Percentiles rank a stretch among this genome's conserved stretches.
Evolutionary conservation across 2,113 vertebrate species (phyloP).

Genomic region (Proteles cristata): DNA sequence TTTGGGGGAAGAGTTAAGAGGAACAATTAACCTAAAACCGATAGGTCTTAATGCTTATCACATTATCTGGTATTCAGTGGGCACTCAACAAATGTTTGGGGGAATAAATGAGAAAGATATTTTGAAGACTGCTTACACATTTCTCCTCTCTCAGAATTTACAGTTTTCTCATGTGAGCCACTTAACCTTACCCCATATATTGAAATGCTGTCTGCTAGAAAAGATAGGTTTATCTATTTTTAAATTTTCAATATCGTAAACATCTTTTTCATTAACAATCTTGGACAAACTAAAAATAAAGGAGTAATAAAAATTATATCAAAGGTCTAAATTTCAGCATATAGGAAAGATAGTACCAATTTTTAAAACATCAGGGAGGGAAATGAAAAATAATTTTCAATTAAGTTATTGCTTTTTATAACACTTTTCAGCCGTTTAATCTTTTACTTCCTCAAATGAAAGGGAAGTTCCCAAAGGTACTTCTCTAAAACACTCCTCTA

Average conservation of each 20-base stretch:
- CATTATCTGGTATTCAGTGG: not conserved
- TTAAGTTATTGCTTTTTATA: constrained; percentile 40
- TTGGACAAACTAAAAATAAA: constrained; percentile 26
- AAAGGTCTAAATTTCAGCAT: constrained; percentile 20
- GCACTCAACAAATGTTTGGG: not conserved
- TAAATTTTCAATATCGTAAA: not conserved
- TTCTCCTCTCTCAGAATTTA: not conserved
- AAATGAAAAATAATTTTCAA: constrained; percentile 46
- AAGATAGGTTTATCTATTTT: constrained; percentile 13
- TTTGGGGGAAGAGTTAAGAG: not conserved
- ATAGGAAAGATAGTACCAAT: not conserved
- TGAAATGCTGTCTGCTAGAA: not conserved
- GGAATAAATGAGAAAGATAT: not conserved
- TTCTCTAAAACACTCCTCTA: not conserved
- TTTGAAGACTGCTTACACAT: not conserved
- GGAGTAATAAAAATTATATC: not conserved
- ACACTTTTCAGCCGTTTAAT: not conserved
- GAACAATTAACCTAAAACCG: not conserved
- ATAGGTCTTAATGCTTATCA: not conserved
- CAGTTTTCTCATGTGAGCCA: not conserved
- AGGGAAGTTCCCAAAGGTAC: not conserved
- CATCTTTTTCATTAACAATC: constrained; percentile 1
- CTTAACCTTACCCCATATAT: not conserved
- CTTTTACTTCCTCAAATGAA: constrained; percentile 50
- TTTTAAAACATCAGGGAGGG: constrained; percentile 38